Percentiles rank a stretch among this genome's conserved stretches.
These are phyloP conservation scores for Malurus leucopterus DNA, from an alignment of 2,797 vertebrate species.

Conservation along the genomic window DNA sequence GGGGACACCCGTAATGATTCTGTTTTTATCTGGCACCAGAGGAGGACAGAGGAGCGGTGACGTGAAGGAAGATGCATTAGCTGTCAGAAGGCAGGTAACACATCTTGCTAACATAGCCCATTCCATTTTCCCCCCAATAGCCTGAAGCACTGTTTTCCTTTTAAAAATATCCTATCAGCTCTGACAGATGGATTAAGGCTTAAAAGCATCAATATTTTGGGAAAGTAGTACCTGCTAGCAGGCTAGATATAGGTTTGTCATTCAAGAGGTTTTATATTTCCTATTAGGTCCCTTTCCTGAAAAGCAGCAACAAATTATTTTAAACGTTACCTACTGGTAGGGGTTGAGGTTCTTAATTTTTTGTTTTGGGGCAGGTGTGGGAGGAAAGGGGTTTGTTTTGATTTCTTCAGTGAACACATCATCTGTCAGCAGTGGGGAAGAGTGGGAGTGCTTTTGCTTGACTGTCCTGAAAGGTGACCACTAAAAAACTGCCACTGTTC, in stretches of 20 bases:
- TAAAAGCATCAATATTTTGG: slow-evolving; percentile 53
- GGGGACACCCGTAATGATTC: slow-evolving; percentile 47
- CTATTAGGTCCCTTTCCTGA: slow-evolving; percentile 1
- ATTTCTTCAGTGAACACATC: background rate
- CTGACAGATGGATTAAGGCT: slow-evolving; percentile 59
- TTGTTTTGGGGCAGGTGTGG: no score
- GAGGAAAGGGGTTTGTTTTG: background rate
- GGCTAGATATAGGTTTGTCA: slow-evolving; percentile 28
- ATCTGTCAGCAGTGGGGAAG: background rate
- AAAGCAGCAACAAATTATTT: slow-evolving; percentile 27
- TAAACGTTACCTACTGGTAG: background rate
- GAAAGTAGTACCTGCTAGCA: slow-evolving; percentile 36
- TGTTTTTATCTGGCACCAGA: slow-evolving; percentile 45
- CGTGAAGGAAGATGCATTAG: slow-evolving; percentile 49
- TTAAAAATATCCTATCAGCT: slow-evolving; percentile 44
- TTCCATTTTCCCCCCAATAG: slow-evolving; percentile 12
- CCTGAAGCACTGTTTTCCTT: slow-evolving; percentile 45
- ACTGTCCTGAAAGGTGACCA: background rate
- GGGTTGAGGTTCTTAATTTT: background rate
- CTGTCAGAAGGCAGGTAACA: slow-evolving; percentile 52
- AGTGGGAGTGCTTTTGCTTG: background rate
- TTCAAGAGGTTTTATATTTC: slow-evolving; percentile 37
- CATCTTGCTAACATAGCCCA: slow-evolving; percentile 46
- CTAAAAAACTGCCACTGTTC: background rate
- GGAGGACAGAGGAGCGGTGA: slow-evolving; percentile 16